Conservation (phyloP, 2,888 invertebrate species). For the Drosophila lacicola region DNA sequence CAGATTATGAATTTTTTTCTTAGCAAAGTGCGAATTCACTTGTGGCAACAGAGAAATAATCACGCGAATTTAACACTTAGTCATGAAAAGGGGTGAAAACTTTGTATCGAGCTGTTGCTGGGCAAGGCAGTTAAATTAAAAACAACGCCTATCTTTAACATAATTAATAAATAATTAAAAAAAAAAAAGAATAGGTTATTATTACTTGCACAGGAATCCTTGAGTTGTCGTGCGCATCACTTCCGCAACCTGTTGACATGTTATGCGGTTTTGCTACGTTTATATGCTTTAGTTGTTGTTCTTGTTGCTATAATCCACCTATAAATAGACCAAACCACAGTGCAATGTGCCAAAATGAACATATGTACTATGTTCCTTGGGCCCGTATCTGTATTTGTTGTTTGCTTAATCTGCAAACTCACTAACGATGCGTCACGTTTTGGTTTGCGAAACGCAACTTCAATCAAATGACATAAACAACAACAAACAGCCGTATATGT, state of each 20-base stretch:
- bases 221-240: conserved; percentile 35
- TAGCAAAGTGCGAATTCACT: conserved; percentile 56
- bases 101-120: conserved; percentile 20
- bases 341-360: conserved; percentile 73
- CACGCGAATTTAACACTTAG: conserved; percentile 35
- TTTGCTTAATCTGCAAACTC: conserved; percentile 35
- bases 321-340: conserved; percentile 65
- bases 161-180: neutral
- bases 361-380: conserved; percentile 11
- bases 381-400: neutral
- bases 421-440: conserved; percentile 57
- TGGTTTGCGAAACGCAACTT: conserved; percentile 34
- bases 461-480: conserved; percentile 26
- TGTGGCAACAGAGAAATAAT: conserved; percentile 42
- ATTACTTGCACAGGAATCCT: conserved; percentile 47
- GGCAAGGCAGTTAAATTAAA: neutral
- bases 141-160: neutral
- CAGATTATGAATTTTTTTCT: conserved; percentile 42
- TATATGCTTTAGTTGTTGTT: conserved; percentile 23
- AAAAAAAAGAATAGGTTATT: neutral
- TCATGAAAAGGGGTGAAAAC: conserved; percentile 12
- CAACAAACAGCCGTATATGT: conserved; percentile 15
- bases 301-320: conserved; percentile 33
- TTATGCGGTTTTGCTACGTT: conserved; percentile 37
- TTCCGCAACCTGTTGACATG: conserved; percentile 78